Evolutionary conservation across 2,113 vertebrate species (phyloP).

Genomic region (Phaethornis superciliosus): DNA sequence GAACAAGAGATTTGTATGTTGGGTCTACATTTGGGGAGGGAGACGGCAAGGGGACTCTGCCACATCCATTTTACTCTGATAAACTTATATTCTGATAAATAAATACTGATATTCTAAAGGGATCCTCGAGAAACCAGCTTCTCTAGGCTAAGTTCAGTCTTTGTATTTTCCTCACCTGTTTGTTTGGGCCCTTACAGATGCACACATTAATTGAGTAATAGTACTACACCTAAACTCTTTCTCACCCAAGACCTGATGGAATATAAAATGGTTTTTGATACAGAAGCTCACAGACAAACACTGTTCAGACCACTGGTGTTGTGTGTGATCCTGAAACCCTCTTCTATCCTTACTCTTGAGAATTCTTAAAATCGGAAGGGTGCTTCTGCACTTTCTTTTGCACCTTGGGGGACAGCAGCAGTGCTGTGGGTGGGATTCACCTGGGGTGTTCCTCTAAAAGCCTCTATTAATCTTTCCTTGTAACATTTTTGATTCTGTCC

Average conservation of each 20-base stretch:
- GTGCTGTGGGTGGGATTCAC: conserved; percentile 21
- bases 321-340: not conserved
- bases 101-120: not conserved
- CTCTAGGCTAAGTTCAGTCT: not conserved
- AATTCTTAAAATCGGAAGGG: not conserved
- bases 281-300: not conserved
- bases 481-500: conserved; percentile 22
- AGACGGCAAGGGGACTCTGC: not conserved
- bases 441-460: not conserved
- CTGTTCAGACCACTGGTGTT: not conserved
- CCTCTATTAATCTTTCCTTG: not conserved
- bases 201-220: not conserved
- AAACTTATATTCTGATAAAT: too few species aligned
- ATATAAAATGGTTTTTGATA: not conserved
- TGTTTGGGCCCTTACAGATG: not conserved
- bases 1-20: not conserved
- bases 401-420: not conserved
- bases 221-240: not conserved
- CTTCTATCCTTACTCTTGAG: not conserved
- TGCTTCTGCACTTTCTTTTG: not conserved
- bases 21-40: not conserved
- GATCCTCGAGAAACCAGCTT: not conserved
- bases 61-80: not conserved
- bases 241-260: not conserved
- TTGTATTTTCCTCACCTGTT: not conserved